Percentiles rank a stretch among this genome's conserved stretches.
These are phyloP conservation scores for Aphaenogaster ashmeadi DNA, from an alignment of 1,140 invertebrate species.

Conservation along the genomic window DNA sequence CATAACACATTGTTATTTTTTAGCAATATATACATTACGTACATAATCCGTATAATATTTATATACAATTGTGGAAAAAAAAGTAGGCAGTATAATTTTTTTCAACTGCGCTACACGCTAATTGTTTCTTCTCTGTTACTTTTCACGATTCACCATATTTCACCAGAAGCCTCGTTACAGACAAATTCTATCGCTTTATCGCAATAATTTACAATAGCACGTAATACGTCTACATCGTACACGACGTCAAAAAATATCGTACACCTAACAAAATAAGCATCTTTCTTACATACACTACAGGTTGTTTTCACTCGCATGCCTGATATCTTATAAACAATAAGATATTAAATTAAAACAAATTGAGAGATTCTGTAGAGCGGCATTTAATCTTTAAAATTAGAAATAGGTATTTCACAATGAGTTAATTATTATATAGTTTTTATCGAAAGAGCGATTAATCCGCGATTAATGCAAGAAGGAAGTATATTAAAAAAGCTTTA, in stretches of 20 bases:
- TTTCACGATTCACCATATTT: neutral
- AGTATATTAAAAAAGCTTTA: slow-evolving; percentile 3
- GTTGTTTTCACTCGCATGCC: neutral
- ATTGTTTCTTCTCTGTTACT: slow-evolving; percentile 14
- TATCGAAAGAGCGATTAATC: slow-evolving; percentile 18
- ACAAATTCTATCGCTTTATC: slow-evolving; percentile 12
- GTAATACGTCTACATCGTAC: slow-evolving; percentile 5
- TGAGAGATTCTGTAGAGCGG: neutral
- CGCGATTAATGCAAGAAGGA: neutral
- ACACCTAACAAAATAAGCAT: slow-evolving; percentile 38
- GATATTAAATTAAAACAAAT: slow-evolving; percentile 14
- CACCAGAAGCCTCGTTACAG: neutral
- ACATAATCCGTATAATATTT: slow-evolving; percentile 71
- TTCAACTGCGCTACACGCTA: neutral
- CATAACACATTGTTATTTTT: slow-evolving; percentile 72
- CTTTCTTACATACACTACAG: slow-evolving; percentile 33
- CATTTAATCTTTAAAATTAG: slow-evolving; percentile 3
- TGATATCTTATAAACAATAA: neutral
- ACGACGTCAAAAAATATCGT: slow-evolving; percentile 41
- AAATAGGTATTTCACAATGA: neutral
- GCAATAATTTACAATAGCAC: slow-evolving; percentile 30
- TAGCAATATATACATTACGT: slow-evolving; percentile 79
- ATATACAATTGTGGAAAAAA: slow-evolving; percentile 68
- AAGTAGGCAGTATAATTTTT: slow-evolving; percentile 32
- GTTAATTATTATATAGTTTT: neutral